Evolutionary conservation across 2,113 vertebrate species (phyloP).

Genomic region (Cettia cetti): DNA sequence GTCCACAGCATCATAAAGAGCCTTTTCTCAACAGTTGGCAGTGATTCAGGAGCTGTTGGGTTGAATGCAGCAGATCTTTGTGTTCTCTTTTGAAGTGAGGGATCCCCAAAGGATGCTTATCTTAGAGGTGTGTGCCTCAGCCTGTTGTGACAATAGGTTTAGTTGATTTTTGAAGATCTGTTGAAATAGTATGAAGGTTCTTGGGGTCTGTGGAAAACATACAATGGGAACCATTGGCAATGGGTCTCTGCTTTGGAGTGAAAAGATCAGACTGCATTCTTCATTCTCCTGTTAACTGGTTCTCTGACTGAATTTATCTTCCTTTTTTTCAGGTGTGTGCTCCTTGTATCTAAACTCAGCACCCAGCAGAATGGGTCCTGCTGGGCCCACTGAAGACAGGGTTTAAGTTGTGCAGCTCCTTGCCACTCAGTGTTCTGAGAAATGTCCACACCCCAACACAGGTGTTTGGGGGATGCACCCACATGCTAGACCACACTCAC

Average conservation of each 20-base stretch:
- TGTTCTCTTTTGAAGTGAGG: neutral
- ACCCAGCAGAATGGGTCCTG: neutral
- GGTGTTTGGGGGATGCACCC: neutral
- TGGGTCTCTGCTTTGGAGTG: neutral
- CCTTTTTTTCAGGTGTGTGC: neutral
- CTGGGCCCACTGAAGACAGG: neutral
- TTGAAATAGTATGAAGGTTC: neutral
- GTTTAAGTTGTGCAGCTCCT: neutral
- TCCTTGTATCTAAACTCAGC: neutral
- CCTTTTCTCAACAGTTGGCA: neutral
- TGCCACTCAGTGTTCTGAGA: neutral
- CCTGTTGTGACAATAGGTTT: neutral
- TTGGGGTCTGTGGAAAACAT: neutral
- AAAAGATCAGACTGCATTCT: neutral
- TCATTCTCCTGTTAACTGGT: neutral
- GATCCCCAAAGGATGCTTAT: neutral
- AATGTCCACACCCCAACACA: accelerated
- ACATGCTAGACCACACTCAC: neutral
- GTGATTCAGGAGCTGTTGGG: neutral
- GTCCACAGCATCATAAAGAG: neutral
- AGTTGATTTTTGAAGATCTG: neutral
- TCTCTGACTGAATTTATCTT: neutral
- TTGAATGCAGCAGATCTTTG: neutral
- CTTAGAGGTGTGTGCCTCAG: neutral
- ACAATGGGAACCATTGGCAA: neutral